phyloP scores from a whole-genome alignment of 2,888 invertebrate species.

The Xylota segnis region DNA sequence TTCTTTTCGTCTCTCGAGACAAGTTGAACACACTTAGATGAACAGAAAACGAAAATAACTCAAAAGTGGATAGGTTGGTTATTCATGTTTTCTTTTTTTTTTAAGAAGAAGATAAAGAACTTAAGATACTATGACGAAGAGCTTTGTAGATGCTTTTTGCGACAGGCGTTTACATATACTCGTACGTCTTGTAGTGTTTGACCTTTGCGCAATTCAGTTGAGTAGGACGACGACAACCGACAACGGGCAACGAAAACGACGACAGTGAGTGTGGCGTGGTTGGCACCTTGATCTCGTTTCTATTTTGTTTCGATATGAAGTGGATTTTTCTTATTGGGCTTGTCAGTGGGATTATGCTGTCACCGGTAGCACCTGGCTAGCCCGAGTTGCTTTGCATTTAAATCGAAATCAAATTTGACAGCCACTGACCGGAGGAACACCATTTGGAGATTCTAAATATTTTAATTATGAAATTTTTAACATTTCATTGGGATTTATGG shows the following conservation, averaged over 20 bases:
- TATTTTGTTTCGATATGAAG: constrained; percentile 24
- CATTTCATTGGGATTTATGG: constrained; percentile 55
- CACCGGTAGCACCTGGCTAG: neutral
- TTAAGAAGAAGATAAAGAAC: constrained; percentile 3
- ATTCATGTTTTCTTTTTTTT: constrained; percentile 4
- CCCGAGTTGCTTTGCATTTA: constrained; percentile 23
- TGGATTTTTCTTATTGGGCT: neutral
- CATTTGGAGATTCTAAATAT: constrained; percentile 29
- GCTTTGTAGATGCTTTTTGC: constrained; percentile 36
- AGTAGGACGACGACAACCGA: constrained; percentile 57
- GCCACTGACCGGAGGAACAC: constrained; percentile 30
- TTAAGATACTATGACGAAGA: constrained; percentile 15
- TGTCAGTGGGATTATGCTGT: constrained; percentile 47
- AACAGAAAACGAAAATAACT: constrained; percentile 41
- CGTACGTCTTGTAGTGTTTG: constrained; percentile 57
- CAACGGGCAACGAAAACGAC: no score
- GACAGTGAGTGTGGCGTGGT: constrained; percentile 16
- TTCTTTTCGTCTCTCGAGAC: constrained; percentile 35
- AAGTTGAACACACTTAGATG: constrained; percentile 21
- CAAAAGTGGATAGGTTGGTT: constrained; percentile 32
- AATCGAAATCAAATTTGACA: neutral
- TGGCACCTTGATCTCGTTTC: constrained; percentile 69
- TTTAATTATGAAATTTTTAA: constrained; percentile 28
- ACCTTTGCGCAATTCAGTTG: constrained; percentile 66
- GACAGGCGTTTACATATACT: neutral